A percentile compares a stretch with the other conserved stretches of the same genome.
These are phyloP conservation scores for Hyposmocoma kahamanoa DNA, from an alignment of 1,140 invertebrate genomes.

Conservation along the genomic window DNA sequence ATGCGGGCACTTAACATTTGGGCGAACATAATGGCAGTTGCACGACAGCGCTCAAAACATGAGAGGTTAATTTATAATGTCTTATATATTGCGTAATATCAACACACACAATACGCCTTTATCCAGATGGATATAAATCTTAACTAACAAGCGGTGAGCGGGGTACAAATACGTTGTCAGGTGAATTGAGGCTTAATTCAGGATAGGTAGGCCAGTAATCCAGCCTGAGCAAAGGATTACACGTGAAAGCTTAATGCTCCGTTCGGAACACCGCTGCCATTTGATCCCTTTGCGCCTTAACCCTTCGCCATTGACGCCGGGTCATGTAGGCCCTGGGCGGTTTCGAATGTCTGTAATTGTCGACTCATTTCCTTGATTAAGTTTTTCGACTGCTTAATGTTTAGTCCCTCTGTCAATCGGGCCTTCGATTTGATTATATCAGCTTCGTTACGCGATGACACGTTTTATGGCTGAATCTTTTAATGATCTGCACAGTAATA, in stretches of 20 bases:
- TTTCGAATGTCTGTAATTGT: background rate
- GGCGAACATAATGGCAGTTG: too few relatives aligned
- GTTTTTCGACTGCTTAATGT: too few relatives aligned
- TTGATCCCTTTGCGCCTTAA: conserved; percentile 52
- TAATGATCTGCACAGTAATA: too few relatives aligned
- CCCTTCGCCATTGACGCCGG: background rate
- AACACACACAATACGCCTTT: background rate
- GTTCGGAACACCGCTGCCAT: conserved; percentile 42
- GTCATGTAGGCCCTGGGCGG: background rate
- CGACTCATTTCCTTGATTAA: background rate
- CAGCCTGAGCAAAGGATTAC: conserved; percentile 59
- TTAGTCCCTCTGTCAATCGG: too few relatives aligned
- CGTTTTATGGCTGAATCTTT: too few relatives aligned
- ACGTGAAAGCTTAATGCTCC: conserved; percentile 49
- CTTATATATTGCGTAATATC: background rate
- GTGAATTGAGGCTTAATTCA: conserved; percentile 42
- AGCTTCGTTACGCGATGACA: too few relatives aligned
- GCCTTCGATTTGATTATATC: too few relatives aligned
- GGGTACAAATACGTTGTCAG: conserved; percentile 43
- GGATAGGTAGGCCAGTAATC: conserved; percentile 55
- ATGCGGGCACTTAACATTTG: too few relatives aligned
- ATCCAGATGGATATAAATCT: conserved; percentile 28
- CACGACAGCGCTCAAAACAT: too few relatives aligned
- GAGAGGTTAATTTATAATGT: too few relatives aligned
- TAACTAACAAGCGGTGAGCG: conserved; percentile 39